Evolutionary conservation across 2,113 vertebrate species (phyloP), one percentile per base, ranked within the genome.

Genomic region (Genyomyrus donnyi): DNA sequence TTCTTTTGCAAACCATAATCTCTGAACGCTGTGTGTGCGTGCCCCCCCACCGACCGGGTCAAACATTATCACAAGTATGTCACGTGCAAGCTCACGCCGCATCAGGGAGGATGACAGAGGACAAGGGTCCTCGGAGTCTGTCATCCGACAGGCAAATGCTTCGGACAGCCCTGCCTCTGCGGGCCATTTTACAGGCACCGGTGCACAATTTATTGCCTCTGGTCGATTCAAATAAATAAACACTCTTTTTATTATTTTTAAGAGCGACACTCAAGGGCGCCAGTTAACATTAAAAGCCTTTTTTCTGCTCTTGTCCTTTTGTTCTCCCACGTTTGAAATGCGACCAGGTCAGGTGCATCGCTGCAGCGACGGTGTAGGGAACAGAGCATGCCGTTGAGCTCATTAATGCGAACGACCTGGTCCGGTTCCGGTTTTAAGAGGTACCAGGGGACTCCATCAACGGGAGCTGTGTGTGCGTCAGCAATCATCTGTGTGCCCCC

Each of bases 391-490:
- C 35, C 19, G 42, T 45, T 11, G 24, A 45, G 39, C 45, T 46
- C 39, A 45, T 45, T 48, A n/a, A 45, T 48, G 45, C 19, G 21
- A 21, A 45, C 19, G 77, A 45, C 77, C 83, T 5, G 83, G 83
- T 92, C 88, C 89, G 91, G 86, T 93, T 48, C 90, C 88, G 92
- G 52, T 91, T 92, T 80, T 89, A 90, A 90, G 92, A 92, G 91
- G 91, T 93, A 91, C 92, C 90, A 88, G 86, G 92, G 93, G 94
- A 92, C 91, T 92, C 89, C 92, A 93, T 95, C 93, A 94, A 93
- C 93, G 92, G 93, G 93, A 93, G 91, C 93, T 92, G 92, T 93
- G 94, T 93, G 93, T 92, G 91, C 74, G 90, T 80, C 74, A 80
- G 31, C 74, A 42, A 42, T 42, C 13, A 80, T 42, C 5, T 39